Evolutionary conservation across 2,113 vertebrate species (phyloP), one percentile per base, ranked within the genome.

Genomic region (Crotalus viridis): DNA sequence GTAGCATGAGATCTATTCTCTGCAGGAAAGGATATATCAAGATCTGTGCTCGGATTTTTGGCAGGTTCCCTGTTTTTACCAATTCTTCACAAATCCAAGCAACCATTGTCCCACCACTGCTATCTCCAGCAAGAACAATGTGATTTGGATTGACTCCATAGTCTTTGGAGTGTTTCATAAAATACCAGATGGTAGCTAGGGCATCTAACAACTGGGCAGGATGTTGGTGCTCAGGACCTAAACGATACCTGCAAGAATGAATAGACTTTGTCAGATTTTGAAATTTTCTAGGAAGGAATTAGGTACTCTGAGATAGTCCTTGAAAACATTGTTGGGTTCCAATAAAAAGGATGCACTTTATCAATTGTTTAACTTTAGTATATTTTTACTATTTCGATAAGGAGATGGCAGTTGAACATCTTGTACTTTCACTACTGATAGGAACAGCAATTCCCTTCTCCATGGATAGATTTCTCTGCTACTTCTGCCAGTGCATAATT

Each of bases 11-110:
- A 94, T 99, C 97, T 51, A 98, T 88, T 1, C 94, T 97, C 95
- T 99, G 98, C 39, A 99, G 95, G 0, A 39, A 56, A 0, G 98
- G 97, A 90, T 98, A 99, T 96, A 99, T 96, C 54, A 99, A 95
- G 94, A 99, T 93, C 96, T 99, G 98, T 87, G 98, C 98, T 1
- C 98, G 97, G 33, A 98, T 98, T 21, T 86, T 97, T n/a, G 97
- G 98, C 64, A 98, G 96, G 26, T 97, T 95, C 52, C 96, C 85
- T 21, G 85, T 95, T 12, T 92, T 94, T 39, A 96, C 86, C 57
- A 99, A 95, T 91, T 96, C 96, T 95, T 98, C 98, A 97, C 98
- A 98, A 0, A 98, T 54, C 0, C 97, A 91, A 0, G 97, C 96
- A 51, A 98, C 97, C 33, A 98, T 33, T 59, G 97, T 97, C n/a